Evolutionary conservation across 2,888 invertebrate species (phyloP), one percentile per base, ranked within the genome.

Genomic region (Drosophila nigritarsus): DNA sequence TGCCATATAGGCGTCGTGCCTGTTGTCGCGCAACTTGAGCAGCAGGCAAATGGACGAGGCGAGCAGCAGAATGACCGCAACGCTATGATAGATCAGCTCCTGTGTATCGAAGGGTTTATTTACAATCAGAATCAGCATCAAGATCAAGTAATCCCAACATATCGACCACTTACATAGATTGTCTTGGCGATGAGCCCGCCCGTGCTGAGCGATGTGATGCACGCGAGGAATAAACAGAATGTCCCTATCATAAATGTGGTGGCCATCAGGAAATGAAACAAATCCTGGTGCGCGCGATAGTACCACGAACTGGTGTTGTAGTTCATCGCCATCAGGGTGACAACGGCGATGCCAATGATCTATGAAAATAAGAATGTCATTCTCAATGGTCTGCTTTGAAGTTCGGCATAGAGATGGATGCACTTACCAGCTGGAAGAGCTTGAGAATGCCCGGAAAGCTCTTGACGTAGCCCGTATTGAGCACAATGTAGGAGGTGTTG

Each of bases 101-200:
- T 97, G 93, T 51, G 70, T 38, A 29, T 11, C 15, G 0, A 30
- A 53, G 3, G 9, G 32, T 32, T 32, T 32, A 32, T 32, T 32
- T 9, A 32, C 32, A 11, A 24, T 29, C 24, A 11, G 30, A 15
- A 32, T 20, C 42, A 45, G 3, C 8, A 45, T 24, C 45, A 15
- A 45, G 8, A 45, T 45, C 15, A 45, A 45, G 0, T 15, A 4
- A 45, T 4, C 20, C 13, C 20, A 20, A 20, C 30, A 36, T 13
- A 20, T 20, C 6, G 24, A 18, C 2, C 13, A 86, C 92, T 92
- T 80, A 93, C 93, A 71, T 92, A 93, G 67, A 93, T 93, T 20
- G 93, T 97, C 94, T 97, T 97, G 1, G 97, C 95, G 86, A 98
- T 95, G 81, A 97, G 96, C 38, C 96, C 95, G n/a, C 97, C 96